phyloP scores from a whole-genome alignment of 2,113 vertebrate species.

The Crotalus viridis region DNA sequence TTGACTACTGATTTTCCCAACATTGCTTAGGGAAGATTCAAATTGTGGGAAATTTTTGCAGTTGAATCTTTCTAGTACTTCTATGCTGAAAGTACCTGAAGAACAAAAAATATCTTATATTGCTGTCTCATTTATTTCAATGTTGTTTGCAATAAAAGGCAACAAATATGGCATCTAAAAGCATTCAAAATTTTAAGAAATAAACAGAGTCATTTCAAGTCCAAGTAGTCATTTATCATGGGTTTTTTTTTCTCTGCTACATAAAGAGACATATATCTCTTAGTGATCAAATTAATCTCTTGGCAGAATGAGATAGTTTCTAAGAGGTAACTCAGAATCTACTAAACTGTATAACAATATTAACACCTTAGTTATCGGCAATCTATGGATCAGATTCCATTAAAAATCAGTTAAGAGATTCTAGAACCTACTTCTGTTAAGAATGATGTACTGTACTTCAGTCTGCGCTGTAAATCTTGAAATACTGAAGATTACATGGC shows the following conservation, averaged over 20 bases:
- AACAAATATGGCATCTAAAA: background rate
- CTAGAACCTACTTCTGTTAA: background rate
- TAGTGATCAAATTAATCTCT: background rate
- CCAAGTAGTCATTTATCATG: background rate
- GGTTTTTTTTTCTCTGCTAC: background rate
- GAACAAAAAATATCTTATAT: background rate
- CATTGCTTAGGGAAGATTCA: background rate
- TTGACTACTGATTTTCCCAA: background rate
- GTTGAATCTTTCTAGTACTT: background rate
- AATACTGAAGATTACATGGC: background rate
- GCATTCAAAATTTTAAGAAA: background rate
- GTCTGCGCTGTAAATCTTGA: background rate
- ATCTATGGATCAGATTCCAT: background rate
- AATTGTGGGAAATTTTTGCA: background rate
- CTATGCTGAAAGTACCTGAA: background rate
- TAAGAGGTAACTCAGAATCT: background rate
- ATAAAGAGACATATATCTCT: background rate
- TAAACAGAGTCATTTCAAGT: background rate
- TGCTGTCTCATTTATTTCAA: background rate
- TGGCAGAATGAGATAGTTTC: background rate
- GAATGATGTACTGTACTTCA: background rate
- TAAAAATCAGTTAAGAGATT: background rate
- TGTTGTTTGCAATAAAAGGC: background rate
- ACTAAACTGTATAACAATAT: background rate
- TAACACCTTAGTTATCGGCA: background rate